Percentiles rank a stretch among this genome's conserved stretches.
Evolutionary conservation across 1,140 invertebrate species (phyloP).

Genomic region (Drepana arcuata): DNA sequence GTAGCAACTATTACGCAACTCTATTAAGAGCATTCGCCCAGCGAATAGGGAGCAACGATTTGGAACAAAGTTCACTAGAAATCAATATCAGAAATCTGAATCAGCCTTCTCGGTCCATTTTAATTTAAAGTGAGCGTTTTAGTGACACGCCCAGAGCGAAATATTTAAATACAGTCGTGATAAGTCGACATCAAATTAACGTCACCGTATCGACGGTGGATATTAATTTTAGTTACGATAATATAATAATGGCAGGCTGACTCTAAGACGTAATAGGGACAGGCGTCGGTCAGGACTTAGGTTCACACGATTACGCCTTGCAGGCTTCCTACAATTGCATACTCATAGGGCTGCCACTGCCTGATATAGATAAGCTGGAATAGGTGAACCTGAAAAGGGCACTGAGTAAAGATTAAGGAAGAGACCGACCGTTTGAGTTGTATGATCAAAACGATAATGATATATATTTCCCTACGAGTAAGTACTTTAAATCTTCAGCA

Average conservation of each 20-base stretch:
- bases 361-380: too few species aligned
- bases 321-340: slow-evolving; percentile 8
- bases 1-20: too few species aligned
- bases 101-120: slow-evolving; percentile 11
- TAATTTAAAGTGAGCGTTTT: slow-evolving; percentile 12
- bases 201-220: slow-evolving; percentile 19
- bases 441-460: too few species aligned
- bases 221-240: slow-evolving; percentile 35
- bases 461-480: too few species aligned
- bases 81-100: slow-evolving; percentile 19
- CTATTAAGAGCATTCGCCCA: too few species aligned
- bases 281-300: neutral
- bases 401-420: too few species aligned
- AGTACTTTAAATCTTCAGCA: too few species aligned
- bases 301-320: slow-evolving; percentile 16
- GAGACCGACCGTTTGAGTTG: too few species aligned
- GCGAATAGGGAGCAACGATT: too few species aligned
- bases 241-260: slow-evolving; percentile 30
- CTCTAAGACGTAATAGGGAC: slow-evolving; percentile 12
- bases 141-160: slow-evolving; percentile 15
- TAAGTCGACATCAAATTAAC: slow-evolving; percentile 39
- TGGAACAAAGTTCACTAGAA: slow-evolving; percentile 14
- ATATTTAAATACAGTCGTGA: slow-evolving; percentile 28
- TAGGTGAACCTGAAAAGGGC: too few species aligned
- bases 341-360: too few species aligned